Evolutionary conservation across 1,140 invertebrate species (phyloP).

Genomic region (Agrilus planipennis): DNA sequence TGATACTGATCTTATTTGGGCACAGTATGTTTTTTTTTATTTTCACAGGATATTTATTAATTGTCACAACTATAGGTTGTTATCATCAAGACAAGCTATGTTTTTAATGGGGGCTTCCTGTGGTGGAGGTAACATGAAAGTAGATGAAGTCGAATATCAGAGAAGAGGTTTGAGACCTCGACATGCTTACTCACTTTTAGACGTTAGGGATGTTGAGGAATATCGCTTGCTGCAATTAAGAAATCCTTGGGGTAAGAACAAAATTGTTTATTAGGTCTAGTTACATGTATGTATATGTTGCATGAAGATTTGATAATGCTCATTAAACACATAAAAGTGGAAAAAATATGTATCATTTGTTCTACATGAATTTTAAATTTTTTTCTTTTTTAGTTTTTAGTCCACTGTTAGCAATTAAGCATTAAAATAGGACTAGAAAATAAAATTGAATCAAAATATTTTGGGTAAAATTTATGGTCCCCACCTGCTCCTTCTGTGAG

Average conservation of each 20-base stretch:
- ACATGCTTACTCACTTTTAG: conserved; percentile 97
- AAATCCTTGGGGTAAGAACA: conserved; percentile 77
- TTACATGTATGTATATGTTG: no score
- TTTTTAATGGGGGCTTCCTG: conserved; percentile 97
- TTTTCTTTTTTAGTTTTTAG: no score
- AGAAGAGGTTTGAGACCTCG: conserved; percentile 76
- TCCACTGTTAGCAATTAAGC: no score
- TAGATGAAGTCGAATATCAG: conserved; percentile 85
- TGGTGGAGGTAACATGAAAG: conserved; percentile 86
- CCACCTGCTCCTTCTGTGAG: no score
- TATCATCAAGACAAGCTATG: conserved; percentile 84
- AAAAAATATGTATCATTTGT: no score
- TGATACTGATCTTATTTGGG: conserved; percentile 93
- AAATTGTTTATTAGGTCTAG: no score
- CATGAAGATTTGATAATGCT: no score
- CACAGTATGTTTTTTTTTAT: conserved; percentile 44
- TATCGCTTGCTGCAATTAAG: conserved; percentile 68
- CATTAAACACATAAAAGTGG: no score
- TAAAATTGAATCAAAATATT: no score
- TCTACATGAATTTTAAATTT: no score
- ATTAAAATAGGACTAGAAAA: no score
- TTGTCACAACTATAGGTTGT: conserved; percentile 34
- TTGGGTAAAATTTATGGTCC: no score
- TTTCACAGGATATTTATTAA: neutral
- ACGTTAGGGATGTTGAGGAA: conserved; percentile 69